A percentile compares a stretch with the other conserved stretches of the same genome.
phyloP scores from a whole-genome alignment of 2,797 vertebrate genomes.

The Oreochromis mossambicus region DNA sequence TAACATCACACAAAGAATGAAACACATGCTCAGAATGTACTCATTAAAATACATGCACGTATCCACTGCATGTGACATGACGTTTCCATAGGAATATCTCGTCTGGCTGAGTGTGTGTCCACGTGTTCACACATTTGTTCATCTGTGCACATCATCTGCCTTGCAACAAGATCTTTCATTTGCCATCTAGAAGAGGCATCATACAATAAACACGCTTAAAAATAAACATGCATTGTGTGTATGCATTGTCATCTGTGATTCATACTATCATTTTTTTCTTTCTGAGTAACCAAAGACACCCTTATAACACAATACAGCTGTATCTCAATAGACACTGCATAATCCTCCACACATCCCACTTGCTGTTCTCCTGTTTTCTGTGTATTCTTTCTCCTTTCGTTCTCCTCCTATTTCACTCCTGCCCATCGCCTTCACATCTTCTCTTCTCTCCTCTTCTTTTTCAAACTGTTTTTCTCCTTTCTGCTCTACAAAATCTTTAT shows the following conservation, averaged over 20 bases:
- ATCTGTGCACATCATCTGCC: not conserved
- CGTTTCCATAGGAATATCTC: not conserved
- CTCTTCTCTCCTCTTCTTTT: not conserved
- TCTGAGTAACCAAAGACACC: slow-evolving; percentile 31
- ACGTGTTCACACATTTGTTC: not conserved
- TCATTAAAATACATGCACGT: not conserved
- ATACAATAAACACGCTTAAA: not conserved
- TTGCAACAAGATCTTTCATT: not conserved
- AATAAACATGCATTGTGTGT: slow-evolving; percentile 31
- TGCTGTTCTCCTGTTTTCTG: slow-evolving; percentile 17
- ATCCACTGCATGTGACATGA: not conserved
- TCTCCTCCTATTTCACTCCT: slow-evolving; percentile 1
- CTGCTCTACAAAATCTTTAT: not conserved
- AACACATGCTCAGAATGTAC: not conserved
- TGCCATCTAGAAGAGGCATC: not conserved
- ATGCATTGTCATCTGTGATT: slow-evolving; percentile 47
- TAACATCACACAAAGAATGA: not conserved
- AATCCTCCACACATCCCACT: slow-evolving; percentile 54
- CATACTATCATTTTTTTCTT: slow-evolving; percentile 34
- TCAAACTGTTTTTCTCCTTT: not conserved
- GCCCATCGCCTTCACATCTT: not conserved
- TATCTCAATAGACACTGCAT: slow-evolving; percentile 31
- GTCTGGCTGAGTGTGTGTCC: not conserved
- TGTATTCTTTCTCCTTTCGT: not conserved
- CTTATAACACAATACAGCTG: slow-evolving; percentile 39